Percentiles rank a stretch among this genome's conserved stretches.
These are phyloP conservation scores for Leptoclinus maculatus DNA, from an alignment of 2,797 vertebrate genomes.

Conservation along the genomic window DNA sequence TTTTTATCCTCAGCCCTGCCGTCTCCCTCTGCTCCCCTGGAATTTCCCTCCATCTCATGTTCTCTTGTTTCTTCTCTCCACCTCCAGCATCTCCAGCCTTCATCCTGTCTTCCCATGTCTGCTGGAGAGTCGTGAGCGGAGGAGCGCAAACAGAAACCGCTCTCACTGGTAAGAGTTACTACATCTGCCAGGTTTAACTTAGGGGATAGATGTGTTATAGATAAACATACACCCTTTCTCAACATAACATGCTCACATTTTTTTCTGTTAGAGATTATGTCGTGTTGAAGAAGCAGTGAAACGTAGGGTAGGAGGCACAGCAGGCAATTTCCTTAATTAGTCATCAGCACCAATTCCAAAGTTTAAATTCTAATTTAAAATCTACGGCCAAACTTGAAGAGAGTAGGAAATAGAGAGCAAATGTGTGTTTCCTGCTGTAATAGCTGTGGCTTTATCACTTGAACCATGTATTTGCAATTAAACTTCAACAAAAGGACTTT, in stretches of 20 bases:
- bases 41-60: constrained; percentile 64
- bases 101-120: constrained; percentile 42
- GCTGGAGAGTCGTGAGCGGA: constrained; percentile 32
- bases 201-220: constrained; percentile 31
- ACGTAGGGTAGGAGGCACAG: constrained; percentile 29
- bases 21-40: constrained; percentile 60
- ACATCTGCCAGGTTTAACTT: constrained; percentile 29
- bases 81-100: constrained; percentile 26
- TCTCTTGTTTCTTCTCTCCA: constrained; percentile 48
- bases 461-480: constrained; percentile 33
- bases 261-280: constrained; percentile 27
- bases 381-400: not conserved
- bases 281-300: constrained; percentile 13
- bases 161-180: constrained; percentile 1
- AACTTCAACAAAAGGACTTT: constrained; percentile 16
- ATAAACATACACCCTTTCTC: constrained; percentile 6
- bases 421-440: constrained; percentile 19
- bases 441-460: constrained; percentile 20
- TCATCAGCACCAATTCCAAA: constrained; percentile 30
- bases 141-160: constrained; percentile 17
- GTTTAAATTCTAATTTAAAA: too few relatives aligned
- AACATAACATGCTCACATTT: not conserved
- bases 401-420: not conserved
- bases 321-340: constrained; percentile 37
- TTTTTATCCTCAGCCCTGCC: constrained; percentile 69